These are phyloP conservation scores for Crambe crambe DNA, from an alignment of 37 sponge, comb jelly and placozoan species.

Conservation along the genomic window DNA sequence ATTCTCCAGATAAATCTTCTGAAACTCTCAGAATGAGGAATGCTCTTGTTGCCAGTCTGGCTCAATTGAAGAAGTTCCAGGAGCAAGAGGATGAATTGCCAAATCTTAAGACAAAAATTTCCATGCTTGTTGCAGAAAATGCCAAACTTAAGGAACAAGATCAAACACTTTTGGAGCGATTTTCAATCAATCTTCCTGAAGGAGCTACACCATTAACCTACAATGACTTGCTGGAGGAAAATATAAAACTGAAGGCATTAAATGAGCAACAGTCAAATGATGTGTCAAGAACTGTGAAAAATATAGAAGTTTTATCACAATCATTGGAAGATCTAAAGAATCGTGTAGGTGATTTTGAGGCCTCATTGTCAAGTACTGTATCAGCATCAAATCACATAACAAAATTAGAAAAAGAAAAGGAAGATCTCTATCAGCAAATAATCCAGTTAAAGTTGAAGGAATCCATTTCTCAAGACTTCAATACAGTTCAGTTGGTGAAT, in stretches of 20 bases:
- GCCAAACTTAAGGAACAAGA: slow-evolving; percentile 5
- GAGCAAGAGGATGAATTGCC: slow-evolving; percentile 57
- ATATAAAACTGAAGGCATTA: slow-evolving; percentile 11
- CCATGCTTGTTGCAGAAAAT: slow-evolving; percentile 26
- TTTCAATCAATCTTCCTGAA: slow-evolving; percentile 27
- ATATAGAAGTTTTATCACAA: slow-evolving; percentile 6
- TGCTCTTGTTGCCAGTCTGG: slow-evolving; percentile 59
- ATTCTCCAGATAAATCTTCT: slow-evolving; percentile 11
- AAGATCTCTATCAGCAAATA: slow-evolving; percentile 46
- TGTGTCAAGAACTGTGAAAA: background rate
- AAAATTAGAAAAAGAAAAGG: slow-evolving; percentile 62
- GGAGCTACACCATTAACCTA: slow-evolving; percentile 26
- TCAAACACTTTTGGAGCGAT: background rate
- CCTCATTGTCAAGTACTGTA: slow-evolving; percentile 6
- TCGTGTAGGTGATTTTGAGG: slow-evolving; percentile 35
- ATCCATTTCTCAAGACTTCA: slow-evolving; percentile 28
- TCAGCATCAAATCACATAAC: slow-evolving; percentile 31
- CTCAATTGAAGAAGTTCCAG: slow-evolving; percentile 60
- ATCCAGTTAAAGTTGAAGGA: slow-evolving; percentile 38
- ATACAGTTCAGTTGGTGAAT: slow-evolving; percentile 46
- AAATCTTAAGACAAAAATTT: slow-evolving; percentile 29
- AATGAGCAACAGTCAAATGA: slow-evolving; percentile 26
- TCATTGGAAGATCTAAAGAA: slow-evolving; percentile 28
- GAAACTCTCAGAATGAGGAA: slow-evolving; percentile 46
- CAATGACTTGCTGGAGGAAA: slow-evolving; percentile 22